A percentile compares a stretch with the other conserved stretches of the same genome.
Evolutionary conservation across 2,797 vertebrate species (phyloP).

Genomic region (Pseudochirops cupreus): DNA sequence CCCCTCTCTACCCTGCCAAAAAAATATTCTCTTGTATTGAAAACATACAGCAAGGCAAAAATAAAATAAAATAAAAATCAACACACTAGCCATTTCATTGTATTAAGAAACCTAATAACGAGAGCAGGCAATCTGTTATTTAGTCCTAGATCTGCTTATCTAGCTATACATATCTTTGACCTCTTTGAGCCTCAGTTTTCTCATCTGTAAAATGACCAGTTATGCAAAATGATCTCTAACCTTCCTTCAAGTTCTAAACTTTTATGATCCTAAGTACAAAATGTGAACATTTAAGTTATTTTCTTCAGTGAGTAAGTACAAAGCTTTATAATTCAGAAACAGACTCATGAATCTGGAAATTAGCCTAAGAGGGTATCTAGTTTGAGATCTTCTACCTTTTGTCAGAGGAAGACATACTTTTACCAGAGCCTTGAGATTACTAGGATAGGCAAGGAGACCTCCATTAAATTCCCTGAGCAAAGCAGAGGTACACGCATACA

Average conservation of each 20-base stretch:
- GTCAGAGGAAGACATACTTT: background rate
- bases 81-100: background rate
- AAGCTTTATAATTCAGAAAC: constrained; percentile 14
- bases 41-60: background rate
- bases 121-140: background rate
- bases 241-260: constrained; percentile 23
- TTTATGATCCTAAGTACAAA: constrained; percentile 7
- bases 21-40: background rate
- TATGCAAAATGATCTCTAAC: background rate
- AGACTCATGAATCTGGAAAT: constrained; percentile 14
- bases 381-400: background rate
- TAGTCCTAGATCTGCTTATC: background rate
- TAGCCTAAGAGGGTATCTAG: constrained; percentile 1
- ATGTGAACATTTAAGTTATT: background rate
- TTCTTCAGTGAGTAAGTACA: background rate
- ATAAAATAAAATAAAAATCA: background rate
- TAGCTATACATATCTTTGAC: background rate
- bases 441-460: background rate
- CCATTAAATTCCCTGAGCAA: background rate
- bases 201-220: background rate
- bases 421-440: background rate
- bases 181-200: background rate
- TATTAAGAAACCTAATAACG: background rate
- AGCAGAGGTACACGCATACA: background rate
- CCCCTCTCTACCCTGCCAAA: background rate